These are phyloP conservation scores for Chelonoidis abingdonii DNA, from an alignment of 2,113 vertebrate species.

Conservation along the genomic window DNA sequence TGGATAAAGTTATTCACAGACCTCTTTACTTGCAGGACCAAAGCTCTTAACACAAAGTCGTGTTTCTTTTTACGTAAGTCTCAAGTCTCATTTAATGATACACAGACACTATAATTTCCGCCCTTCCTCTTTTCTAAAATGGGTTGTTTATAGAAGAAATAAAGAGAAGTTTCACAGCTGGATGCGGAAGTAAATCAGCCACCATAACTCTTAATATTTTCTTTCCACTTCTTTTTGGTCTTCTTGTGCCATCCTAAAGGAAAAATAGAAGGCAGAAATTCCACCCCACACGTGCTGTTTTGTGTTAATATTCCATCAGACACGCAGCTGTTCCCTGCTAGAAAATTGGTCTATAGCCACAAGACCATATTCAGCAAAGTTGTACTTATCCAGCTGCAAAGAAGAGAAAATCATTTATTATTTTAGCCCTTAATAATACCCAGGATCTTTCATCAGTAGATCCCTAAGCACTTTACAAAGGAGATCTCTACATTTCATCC, in stretches of 20 bases:
- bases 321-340: not conserved
- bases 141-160: not conserved
- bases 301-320: not conserved
- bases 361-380: not conserved
- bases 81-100: not conserved
- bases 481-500: not conserved
- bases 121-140: constrained; percentile 1
- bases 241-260: not conserved
- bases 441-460: not conserved
- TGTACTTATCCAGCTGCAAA: not conserved
- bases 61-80: not conserved
- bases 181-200: not conserved
- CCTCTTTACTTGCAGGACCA: not conserved
- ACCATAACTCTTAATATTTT: not conserved
- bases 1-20: not conserved
- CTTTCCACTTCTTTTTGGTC: constrained; percentile 4
- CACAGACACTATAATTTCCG: not conserved
- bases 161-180: constrained; percentile 17
- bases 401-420: not conserved
- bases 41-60: not conserved
- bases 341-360: not conserved
- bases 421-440: not conserved
- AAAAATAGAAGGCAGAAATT: not conserved
- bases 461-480: not conserved
- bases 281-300: not conserved